Evolutionary conservation across 2,888 invertebrate species (phyloP).

Genomic region (Biston betularia): DNA sequence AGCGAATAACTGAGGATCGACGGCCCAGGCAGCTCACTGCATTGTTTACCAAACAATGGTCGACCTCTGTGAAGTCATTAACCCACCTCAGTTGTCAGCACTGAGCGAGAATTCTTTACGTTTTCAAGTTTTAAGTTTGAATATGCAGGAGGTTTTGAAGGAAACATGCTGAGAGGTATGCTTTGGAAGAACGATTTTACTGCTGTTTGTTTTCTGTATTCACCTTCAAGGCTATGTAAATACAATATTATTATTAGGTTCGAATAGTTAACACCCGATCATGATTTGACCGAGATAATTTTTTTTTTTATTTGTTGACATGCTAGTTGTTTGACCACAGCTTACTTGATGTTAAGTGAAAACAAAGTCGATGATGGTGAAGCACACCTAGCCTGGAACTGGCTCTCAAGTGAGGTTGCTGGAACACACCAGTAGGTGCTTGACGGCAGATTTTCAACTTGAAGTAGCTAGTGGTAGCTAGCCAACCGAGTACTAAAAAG

Average conservation of each 20-base stretch:
- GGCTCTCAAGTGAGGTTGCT: too few species aligned
- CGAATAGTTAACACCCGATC: background rate
- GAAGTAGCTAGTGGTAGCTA: too few species aligned
- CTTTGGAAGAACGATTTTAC: background rate
- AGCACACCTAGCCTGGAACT: too few species aligned
- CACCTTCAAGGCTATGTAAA: conserved; percentile 5
- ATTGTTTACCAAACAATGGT: conserved; percentile 85
- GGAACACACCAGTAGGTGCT: too few species aligned
- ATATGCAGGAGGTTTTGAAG: conserved; percentile 34
- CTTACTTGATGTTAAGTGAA: too few species aligned
- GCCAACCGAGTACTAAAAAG: too few species aligned
- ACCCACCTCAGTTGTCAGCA: conserved; percentile 76
- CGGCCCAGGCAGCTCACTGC: conserved; percentile 68
- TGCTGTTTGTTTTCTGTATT: conserved; percentile 10
- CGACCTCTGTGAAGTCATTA: conserved; percentile 84
- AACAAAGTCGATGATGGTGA: too few species aligned
- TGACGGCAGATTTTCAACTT: too few species aligned
- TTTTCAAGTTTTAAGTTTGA: conserved; percentile 51
- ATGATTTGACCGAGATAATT: background rate
- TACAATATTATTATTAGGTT: background rate
- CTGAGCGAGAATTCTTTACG: conserved; percentile 61
- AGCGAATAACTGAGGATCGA: conserved; percentile 78
- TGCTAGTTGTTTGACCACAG: too few species aligned
- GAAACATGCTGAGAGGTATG: conserved; percentile 8
- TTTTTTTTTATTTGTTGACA: background rate